Base-by-base conservation (phyloP, 2,113 vertebrate genomes). In the Manacus vitellinus region DNA sequence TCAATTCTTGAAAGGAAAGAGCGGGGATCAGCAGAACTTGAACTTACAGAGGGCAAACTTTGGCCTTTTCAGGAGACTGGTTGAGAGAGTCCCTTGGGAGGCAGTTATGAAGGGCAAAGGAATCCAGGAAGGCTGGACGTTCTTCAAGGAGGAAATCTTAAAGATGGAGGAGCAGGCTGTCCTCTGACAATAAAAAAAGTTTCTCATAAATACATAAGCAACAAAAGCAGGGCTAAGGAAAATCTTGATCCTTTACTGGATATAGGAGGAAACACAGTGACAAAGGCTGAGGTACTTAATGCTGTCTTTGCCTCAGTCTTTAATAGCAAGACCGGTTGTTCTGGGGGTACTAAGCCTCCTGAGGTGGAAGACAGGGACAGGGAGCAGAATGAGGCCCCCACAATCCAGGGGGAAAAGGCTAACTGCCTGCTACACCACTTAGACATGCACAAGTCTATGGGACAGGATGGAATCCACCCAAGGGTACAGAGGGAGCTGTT, bases 101-200 rank as follows among this genome's bases (percentile, higher is more conserved):
- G 14, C 31, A 73, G 9, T 43, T 24, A 21, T 22, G 51, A 73
- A 49, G 43, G 30, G 11, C 17, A 43, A 35, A 43, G 43, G 25
- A 65, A 58, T 58, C 22, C 18, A 27, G 51, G 51, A 80, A 43
- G 27, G 12, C 21, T 33, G 35, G 6, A 15, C 3, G 6, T 58
- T 58, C 12, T 37, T 51, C 21, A 28, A 37, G 14, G 73, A 44
- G 18, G 27, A 51, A 73, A 23, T 43, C 25, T 49, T 37, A 37
- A 43, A 51, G 43, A 35, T 23, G 41, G n/a, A 0, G 1, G 25
- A 72, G 12, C 22, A 58, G 35, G 25, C 2, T 1, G 0, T 66
- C 21, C 14, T 37, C 43, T 51, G 37, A 66, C 43, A 73, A 33
- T 31, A 58, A 47, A 52, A 47, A 44, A 31, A 14, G 27, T 22